These are phyloP conservation scores for Nautilus pompilius DNA, from an alignment of 1,140 invertebrate species.

Conservation along the genomic window DNA sequence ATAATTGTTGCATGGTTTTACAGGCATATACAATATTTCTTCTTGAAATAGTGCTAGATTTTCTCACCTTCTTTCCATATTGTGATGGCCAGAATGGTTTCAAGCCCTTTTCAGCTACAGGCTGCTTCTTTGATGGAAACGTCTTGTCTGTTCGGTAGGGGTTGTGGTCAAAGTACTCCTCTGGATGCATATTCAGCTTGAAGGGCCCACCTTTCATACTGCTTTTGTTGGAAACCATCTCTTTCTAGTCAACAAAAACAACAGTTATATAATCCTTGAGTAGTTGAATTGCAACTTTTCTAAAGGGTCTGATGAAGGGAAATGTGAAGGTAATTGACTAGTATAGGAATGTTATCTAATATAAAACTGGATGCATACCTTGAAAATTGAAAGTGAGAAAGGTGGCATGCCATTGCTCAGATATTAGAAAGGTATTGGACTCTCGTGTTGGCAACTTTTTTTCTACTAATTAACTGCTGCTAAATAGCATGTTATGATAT, in stretches of 20 bases:
- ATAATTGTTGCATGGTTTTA: not conserved
- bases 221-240: constrained; percentile 38
- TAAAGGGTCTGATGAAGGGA: no score
- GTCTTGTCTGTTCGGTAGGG: constrained; percentile 44
- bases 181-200: constrained; percentile 49
- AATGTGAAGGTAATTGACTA: no score
- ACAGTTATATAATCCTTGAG: constrained; percentile 2
- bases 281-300: no score
- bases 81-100: constrained; percentile 53
- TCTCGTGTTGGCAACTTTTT: no score
- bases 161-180: constrained; percentile 49
- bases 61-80: constrained; percentile 48
- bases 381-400: no score
- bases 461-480: no score
- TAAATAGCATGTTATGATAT: no score
- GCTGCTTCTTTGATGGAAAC: constrained; percentile 29
- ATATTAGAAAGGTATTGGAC: no score
- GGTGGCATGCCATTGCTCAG: no score
- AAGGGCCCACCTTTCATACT: constrained; percentile 48
- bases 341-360: no score
- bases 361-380: no score
- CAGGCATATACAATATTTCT: not conserved
- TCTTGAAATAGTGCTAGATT: not conserved
- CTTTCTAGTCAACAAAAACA: constrained; percentile 33
- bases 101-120: constrained; percentile 26